Base-by-base conservation (phyloP, 2,113 vertebrate genomes). In the Plecturocebus donacophilus region DNA sequence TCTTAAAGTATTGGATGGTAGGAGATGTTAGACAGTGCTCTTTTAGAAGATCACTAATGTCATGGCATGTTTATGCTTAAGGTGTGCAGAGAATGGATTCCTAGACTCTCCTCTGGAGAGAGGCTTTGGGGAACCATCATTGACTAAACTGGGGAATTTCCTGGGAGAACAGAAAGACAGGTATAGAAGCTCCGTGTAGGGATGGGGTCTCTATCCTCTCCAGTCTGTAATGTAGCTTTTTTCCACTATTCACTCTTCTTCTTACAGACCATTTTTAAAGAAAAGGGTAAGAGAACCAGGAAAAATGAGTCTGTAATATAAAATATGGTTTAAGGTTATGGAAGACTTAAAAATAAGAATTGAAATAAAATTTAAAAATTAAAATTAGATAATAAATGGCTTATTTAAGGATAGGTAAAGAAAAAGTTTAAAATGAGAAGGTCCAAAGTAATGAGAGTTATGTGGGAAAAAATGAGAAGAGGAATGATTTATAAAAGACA, bases 291-390 rank as follows among this genome's bases (percentile, higher is more conserved):
- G 27, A 75, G 32, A 21, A 77, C 40, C n/a, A 38, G 82, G 70
- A 88, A 23, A 23, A 75, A 64, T 8, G 30, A 80, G 2, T 58
- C 2, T 40, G 38, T 0, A 40, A 38, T 94, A 20, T 49, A n/a
- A 82, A 95, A 87, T 52, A 38, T 87, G 13, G 17, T 68, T 68
- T 93, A 96, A 56, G n/a, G 17, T 85, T 92, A 73, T 4, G 54
- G 27, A 70, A 87, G n/a, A 90, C 68, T 66, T 93, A 93, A 79
- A 91, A 54, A n/a, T 79, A 70, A 93, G 14, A 91, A 84, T 25
- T 77, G 27, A 83, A 86, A 68, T 95, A 91, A 64, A 95, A 58
- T 75, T 76, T 83, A 79, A 93, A 77, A 75, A 56, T 64, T 70
- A 90, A 90, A 86, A 91, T 90, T 61, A 58, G 52, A 0, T 79